A percentile compares a stretch with the other conserved stretches of the same genome.
Conservation (phyloP, 2,113 vertebrate genomes). For the Tupaia tana region DNA sequence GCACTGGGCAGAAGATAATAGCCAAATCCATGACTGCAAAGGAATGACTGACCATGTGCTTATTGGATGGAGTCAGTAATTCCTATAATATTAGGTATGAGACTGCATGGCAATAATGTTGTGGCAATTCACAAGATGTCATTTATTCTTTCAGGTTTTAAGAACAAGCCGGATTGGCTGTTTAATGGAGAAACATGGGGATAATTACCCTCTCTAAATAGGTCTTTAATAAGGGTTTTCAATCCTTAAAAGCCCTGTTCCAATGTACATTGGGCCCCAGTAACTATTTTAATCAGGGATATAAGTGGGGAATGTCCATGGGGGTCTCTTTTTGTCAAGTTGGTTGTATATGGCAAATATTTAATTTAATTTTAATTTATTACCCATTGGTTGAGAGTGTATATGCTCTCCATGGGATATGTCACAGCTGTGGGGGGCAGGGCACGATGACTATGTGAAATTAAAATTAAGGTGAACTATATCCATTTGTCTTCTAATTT, state of each 20-base stretch:
- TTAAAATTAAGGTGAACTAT: background rate
- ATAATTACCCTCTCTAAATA: background rate
- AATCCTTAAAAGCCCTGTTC: background rate
- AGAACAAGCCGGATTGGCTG: background rate
- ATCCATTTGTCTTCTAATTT: background rate
- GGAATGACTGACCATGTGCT: background rate
- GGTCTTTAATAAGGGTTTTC: background rate
- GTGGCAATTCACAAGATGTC: background rate
- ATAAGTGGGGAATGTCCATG: background rate
- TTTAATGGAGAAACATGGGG: background rate
- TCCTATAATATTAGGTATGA: background rate
- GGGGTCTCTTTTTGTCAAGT: background rate
- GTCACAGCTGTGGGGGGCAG: background rate
- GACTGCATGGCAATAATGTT: background rate
- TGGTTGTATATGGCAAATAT: background rate
- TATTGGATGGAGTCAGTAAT: background rate
- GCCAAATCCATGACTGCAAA: background rate
- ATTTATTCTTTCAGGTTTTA: background rate
- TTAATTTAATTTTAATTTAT: slow-evolving; percentile 6
- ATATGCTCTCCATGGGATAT: background rate
- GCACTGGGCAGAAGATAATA: background rate
- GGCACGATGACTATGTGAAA: background rate
- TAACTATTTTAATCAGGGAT: background rate
- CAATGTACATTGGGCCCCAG: background rate
- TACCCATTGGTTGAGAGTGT: background rate